Base-by-base conservation (phyloP, 2,113 vertebrate species). In the Chionodraco myersi region DNA sequence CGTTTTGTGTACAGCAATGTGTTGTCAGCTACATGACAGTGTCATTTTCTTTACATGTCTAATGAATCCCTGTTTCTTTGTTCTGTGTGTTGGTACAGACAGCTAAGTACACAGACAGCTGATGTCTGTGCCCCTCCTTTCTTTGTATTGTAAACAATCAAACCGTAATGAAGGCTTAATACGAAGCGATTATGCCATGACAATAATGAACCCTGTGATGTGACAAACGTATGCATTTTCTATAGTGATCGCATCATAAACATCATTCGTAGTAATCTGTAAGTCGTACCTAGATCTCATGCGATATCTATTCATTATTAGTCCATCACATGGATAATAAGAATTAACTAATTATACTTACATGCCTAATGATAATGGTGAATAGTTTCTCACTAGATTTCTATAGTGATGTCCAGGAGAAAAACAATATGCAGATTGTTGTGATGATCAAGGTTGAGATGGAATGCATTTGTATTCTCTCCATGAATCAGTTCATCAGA, bases 61-160 rank as follows among this genome's bases (percentile, higher is more conserved):
- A 84, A 81, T 86, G 77, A 72, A 69, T 72, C 67, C n/a, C 59
- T 16, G 54, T 74, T 78, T 70, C 48, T 77, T 61, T 61, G 59
- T 57, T 59, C 79, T 34, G 16, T 82, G 68, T 84, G 53, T 77
- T 78, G 7, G 62, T 75, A 49, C 53, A 82, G 71, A 68, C 21
- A 10, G 58, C 66, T 76, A 84, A 81, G 82, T 84, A 81, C 54
- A 79, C 60, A 73, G 58, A 72, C 12, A 0, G 8, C 5, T 41
- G 6, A 41, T 68, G 65, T 63, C 57, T 64, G 45, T 6, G 41
- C 26, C 41, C 0, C 2, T 61, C 36, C 51, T 44, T 1, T 76
- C 26, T 82, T 60, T 77, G 5, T 68, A 30, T 34, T 36, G 63
- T 62, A 64, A 83, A 72, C 66, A 82, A 61, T 78, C 59, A 47